Conservation (phyloP, 2,113 vertebrate genomes). For the Eidolon helvum region DNA sequence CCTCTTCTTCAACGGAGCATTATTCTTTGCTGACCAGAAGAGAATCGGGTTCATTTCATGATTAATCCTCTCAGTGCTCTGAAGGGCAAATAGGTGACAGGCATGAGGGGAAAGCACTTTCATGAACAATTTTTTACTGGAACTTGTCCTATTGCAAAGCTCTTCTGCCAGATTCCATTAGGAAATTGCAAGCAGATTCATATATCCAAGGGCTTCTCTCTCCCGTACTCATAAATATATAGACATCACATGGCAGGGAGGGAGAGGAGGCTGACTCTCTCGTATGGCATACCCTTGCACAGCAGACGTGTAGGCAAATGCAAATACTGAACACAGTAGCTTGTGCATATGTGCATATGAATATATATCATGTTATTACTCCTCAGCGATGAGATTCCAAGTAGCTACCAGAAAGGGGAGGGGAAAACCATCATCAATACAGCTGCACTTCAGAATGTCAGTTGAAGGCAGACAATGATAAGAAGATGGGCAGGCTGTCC, state of each 20-base stretch:
- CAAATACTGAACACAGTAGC: constrained; percentile 41
- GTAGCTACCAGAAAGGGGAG: constrained; percentile 42
- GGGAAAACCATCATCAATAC: constrained; percentile 64
- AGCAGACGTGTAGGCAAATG: constrained; percentile 56
- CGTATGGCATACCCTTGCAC: constrained; percentile 33
- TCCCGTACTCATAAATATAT: constrained; percentile 54
- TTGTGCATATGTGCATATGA: constrained; percentile 64
- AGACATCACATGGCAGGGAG: constrained; percentile 54
- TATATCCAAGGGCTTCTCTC: constrained; percentile 47
- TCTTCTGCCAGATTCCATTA: constrained; percentile 75
- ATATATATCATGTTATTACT: constrained; percentile 64
- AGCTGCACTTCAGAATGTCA: constrained; percentile 71
- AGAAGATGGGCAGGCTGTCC: constrained; percentile 50
- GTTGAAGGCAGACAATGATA: constrained; percentile 31
- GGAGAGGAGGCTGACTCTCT: constrained; percentile 5
- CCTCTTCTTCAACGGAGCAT: neutral
- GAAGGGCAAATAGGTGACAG: constrained; percentile 52
- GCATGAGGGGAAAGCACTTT: neutral
- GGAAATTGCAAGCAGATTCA: constrained; percentile 70
- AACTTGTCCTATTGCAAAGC: constrained; percentile 47
- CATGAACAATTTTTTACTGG: constrained; percentile 57
- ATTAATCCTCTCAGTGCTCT: constrained; percentile 47
- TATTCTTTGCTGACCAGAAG: constrained; percentile 17
- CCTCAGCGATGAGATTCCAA: constrained; percentile 54
- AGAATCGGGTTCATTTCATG: neutral